Conservation (phyloP, 2,113 vertebrate genomes). For the Hoplias malabaricus region DNA sequence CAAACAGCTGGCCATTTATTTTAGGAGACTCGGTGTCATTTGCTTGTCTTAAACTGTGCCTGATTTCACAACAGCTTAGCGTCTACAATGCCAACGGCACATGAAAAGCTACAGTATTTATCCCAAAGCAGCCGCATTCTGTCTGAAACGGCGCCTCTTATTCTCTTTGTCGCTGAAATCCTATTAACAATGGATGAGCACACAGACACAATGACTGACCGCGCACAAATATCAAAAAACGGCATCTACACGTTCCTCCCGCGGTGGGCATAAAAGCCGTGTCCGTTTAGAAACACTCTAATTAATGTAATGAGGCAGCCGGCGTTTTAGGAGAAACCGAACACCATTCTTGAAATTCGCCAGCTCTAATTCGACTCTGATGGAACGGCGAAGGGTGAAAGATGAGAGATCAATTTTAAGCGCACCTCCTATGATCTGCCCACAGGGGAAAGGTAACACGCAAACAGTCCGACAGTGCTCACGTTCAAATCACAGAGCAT, state of each 20-base stretch:
- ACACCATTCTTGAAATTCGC: not conserved
- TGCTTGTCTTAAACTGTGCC: slow-evolving; percentile 14
- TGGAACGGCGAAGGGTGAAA: not conserved
- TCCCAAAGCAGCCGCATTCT: slow-evolving; percentile 11
- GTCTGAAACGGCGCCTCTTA: slow-evolving; percentile 25
- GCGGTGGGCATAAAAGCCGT: slow-evolving; percentile 59
- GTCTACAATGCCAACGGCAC: slow-evolving; percentile 11
- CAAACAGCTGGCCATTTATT: not conserved
- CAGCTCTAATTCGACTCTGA: not conserved
- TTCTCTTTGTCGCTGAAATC: slow-evolving; percentile 29
- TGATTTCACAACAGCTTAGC: not conserved
- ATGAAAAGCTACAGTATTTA: slow-evolving; percentile 39
- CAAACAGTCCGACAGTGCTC: not conserved
- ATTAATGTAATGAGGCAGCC: slow-evolving; percentile 23
- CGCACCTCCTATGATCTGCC: not conserved
- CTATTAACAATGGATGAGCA: slow-evolving; percentile 53
- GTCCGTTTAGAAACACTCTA: slow-evolving; percentile 54
- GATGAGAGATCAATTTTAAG: not conserved
- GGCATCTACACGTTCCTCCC: slow-evolving; percentile 36
- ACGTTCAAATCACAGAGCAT: not conserved
- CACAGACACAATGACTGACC: slow-evolving; percentile 54
- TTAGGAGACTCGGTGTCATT: slow-evolving; percentile 15
- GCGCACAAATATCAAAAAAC: slow-evolving; percentile 50
- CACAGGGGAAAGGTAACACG: not conserved
- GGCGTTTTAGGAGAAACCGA: not conserved